Evolutionary conservation across 1,140 invertebrate genomes (phyloP).

Genomic region (Ostrea denselamellosa): DNA sequence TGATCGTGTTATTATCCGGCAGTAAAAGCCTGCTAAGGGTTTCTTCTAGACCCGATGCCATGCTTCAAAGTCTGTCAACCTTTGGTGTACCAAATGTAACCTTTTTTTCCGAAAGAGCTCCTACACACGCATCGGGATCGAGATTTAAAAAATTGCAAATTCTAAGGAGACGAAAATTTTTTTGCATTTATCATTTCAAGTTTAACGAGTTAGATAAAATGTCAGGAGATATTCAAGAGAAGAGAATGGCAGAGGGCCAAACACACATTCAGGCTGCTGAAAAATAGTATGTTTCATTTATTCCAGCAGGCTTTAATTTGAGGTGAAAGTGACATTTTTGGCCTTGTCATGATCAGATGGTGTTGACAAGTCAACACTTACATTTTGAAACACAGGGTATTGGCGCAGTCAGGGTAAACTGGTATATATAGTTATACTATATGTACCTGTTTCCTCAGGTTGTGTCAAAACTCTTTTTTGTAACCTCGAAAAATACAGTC

Average conservation of each 20-base stretch:
- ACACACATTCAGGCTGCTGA: conserved; percentile 87
- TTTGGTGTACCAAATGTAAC: not conserved
- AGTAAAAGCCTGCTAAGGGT: conserved; percentile 67
- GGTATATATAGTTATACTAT: no score
- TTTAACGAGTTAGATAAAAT: not conserved
- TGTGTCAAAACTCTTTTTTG: no score
- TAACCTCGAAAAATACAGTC: no score
- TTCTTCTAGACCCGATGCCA: conserved; percentile 67
- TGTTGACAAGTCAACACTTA: no score
- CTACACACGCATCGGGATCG: not conserved
- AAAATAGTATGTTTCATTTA: conserved; percentile 82
- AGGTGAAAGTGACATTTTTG: no score
- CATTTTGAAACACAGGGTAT: no score
- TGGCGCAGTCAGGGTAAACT: no score
- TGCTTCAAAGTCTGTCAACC: conserved; percentile 33
- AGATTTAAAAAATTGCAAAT: not conserved
- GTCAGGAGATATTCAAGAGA: conserved; percentile 53
- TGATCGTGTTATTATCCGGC: conserved; percentile 69
- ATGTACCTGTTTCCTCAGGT: no score
- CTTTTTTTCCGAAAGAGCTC: not conserved
- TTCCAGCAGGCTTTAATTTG: no score
- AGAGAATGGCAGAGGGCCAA: conserved; percentile 81
- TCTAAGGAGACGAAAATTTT: conserved; percentile 13
- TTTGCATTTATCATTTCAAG: not conserved
- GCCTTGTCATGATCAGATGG: no score